phyloP scores from a whole-genome alignment of 92 coral and sea anemone genomes.

The Anthopleura xanthogrammica region DNA sequence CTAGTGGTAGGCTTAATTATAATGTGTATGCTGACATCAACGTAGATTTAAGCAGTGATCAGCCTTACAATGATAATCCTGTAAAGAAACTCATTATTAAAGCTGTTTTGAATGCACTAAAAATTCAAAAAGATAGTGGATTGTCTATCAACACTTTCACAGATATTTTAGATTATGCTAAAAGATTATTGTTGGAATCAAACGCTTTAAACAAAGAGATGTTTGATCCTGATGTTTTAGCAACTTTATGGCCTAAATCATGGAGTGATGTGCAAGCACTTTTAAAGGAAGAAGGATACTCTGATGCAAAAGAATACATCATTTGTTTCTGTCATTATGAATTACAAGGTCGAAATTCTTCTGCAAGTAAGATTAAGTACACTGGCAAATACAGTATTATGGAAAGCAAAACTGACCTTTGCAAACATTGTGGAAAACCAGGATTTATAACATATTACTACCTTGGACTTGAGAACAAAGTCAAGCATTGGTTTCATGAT shows the following conservation, averaged over 20 bases:
- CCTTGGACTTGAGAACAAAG: constrained; percentile 40
- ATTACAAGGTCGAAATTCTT: background rate
- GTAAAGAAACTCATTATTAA: constrained; percentile 58
- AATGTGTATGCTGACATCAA: no score
- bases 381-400: constrained; percentile 58
- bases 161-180: constrained; percentile 71
- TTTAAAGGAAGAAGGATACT: constrained; percentile 59
- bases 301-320: constrained; percentile 54
- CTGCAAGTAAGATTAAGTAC: constrained; percentile 1
- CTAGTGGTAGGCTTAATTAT: no score
- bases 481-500: constrained; percentile 44
- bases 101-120: constrained; percentile 69
- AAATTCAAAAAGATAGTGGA: constrained; percentile 56
- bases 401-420: constrained; percentile 46
- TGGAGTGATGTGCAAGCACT: constrained; percentile 70
- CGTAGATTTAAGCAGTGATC: no score
- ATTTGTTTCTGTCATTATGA: constrained; percentile 60
- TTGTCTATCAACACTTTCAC: constrained; percentile 68
- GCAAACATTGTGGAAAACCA: constrained; percentile 46
- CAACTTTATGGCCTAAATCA: constrained; percentile 63
- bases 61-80: constrained; percentile 21
- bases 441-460: constrained; percentile 30
- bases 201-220: constrained; percentile 1
- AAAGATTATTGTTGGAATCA: constrained; percentile 29
- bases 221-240: constrained; percentile 54